Percentiles rank a stretch among this genome's conserved stretches.
These are phyloP conservation scores for Ptilonorhynchus violaceus DNA, from an alignment of 2,113 vertebrate species.

Conservation along the genomic window DNA sequence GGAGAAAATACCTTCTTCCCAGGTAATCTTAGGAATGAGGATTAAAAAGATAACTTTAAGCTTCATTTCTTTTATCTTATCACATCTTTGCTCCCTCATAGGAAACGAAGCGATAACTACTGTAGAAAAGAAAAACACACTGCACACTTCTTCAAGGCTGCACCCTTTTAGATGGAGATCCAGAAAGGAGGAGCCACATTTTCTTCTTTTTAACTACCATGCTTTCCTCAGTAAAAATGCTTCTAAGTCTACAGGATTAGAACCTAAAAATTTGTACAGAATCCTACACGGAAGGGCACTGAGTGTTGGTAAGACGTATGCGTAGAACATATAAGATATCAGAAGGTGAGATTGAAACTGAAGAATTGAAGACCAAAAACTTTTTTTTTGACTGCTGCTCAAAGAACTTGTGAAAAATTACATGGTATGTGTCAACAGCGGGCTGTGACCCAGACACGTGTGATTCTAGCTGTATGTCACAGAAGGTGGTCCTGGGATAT, in stretches of 20 bases:
- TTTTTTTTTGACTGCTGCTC: background rate
- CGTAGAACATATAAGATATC: background rate
- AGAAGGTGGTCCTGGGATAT: background rate
- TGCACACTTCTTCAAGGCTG: conserved; percentile 30
- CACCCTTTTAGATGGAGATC: background rate
- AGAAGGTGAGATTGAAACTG: background rate
- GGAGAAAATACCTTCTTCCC: conserved; percentile 65
- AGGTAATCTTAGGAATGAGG: conserved; percentile 74
- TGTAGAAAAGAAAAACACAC: conserved; percentile 43
- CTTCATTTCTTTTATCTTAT: conserved; percentile 78
- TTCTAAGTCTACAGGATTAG: background rate
- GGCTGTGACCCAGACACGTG: background rate
- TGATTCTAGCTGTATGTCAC: background rate
- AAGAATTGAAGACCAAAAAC: rapidly evolving
- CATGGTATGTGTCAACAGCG: rapidly evolving
- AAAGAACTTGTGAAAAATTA: background rate
- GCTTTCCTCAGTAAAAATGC: background rate
- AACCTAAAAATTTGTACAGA: background rate
- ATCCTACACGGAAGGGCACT: background rate
- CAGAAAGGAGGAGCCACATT: background rate
- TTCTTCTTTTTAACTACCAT: background rate
- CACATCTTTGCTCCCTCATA: conserved; percentile 62
- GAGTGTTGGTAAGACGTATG: background rate
- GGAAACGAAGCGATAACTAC: conserved; percentile 54
- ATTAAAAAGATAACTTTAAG: conserved; percentile 76